These are phyloP conservation scores for Anomalospiza imberbis DNA, from an alignment of 2,797 vertebrate species.

Conservation along the genomic window DNA sequence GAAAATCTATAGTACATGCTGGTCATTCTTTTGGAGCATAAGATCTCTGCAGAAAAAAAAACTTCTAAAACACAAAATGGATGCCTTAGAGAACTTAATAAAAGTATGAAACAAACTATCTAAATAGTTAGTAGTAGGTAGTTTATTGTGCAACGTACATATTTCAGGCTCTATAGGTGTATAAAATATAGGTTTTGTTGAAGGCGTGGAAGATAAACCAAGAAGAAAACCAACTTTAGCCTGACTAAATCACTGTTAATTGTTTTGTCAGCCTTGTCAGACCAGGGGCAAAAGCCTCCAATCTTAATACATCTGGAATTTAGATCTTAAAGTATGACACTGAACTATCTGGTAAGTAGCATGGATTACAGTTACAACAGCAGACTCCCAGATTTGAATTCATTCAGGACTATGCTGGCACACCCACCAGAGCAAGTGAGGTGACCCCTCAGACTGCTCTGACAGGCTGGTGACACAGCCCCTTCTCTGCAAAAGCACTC, in stretches of 20 bases:
- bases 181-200: neutral
- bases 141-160: neutral
- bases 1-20: neutral
- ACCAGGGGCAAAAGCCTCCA: neutral
- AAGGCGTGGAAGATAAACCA: neutral
- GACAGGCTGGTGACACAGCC: rapidly evolving
- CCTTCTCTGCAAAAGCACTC: neutral
- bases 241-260: neutral
- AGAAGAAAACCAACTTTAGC: neutral
- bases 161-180: neutral
- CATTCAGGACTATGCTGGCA: neutral
- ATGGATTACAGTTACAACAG: neutral
- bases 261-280: neutral
- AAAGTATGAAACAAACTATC: neutral
- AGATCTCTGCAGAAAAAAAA: neutral
- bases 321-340: neutral
- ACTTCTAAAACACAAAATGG: neutral
- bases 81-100: neutral
- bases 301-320: neutral
- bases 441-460: neutral
- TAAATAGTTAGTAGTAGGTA: neutral
- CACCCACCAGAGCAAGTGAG: neutral
- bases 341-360: neutral
- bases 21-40: neutral
- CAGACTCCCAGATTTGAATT: neutral